Base-by-base conservation (phyloP, 1,140 invertebrate species). In the Oryctes rhinoceros region DNA sequence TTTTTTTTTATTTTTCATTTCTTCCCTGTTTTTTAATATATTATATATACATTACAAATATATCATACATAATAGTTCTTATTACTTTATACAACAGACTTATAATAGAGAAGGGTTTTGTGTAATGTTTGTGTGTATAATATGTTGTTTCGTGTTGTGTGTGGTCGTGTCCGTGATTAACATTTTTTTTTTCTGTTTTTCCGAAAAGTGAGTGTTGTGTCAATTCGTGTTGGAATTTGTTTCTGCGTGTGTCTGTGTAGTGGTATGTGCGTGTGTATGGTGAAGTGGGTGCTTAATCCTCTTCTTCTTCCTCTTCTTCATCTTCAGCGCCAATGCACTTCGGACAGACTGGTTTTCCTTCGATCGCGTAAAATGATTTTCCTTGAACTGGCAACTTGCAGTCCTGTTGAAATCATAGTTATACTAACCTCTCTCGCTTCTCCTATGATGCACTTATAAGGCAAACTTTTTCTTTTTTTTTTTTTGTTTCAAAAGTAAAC, bases 321-420 rank as follows among this genome's bases (percentile, higher is more conserved):
- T 96, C 95, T 84, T 96, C 95, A 67, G 96, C 94, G 81, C 96
- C 96, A 85, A 95, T 94, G 89, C 96, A 97, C 89, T 94, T 93
- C 49, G 94, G 94, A 90, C 96, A 97, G 81, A 97, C 94, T 35
- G 96, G 96, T 88, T 96, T 96, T 84, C 94, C 95, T 89, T 97
- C 96, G 91, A 97, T 95, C 80, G 95, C 96, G 89, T 98, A 98
- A 90, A 98, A 98, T 79, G 96, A 97, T 88, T 97, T 97, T 84
- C 96, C 96, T 87, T 95, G 93, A 79, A 99, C 96, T 76, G 96
- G 90, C 85, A 93, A 92, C 89, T 96, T 96, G 91, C 97, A 98
- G 89, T 98, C 97, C 97, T 98, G 91, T 65, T 76, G 15, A 78
- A 78, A 80, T 24, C 35, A 67, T 30, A 37, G 5, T 11, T 76